A percentile compares a stretch with the other conserved stretches of the same genome.
These are phyloP conservation scores for Sylvilagus bachmani DNA, from an alignment of 2,113 vertebrate species.

Conservation along the genomic window DNA sequence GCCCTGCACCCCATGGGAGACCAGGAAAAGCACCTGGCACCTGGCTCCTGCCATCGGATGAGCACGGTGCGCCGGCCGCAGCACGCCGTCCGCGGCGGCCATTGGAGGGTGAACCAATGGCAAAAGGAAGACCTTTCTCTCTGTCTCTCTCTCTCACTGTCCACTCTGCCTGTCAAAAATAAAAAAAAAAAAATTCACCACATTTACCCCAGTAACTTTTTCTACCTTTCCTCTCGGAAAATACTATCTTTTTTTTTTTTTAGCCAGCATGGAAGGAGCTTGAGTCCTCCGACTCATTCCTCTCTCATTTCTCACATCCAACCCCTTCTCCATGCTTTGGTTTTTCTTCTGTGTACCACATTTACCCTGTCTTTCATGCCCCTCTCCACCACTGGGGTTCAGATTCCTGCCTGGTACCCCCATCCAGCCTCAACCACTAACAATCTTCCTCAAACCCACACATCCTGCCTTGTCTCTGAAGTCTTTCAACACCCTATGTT, in stretches of 20 bases:
- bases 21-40: too few species aligned
- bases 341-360: too few species aligned
- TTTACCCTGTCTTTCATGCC: neutral
- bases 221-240: neutral
- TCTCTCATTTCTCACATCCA: neutral
- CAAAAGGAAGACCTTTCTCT: too few species aligned
- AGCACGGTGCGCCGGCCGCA: too few species aligned
- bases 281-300: neutral
- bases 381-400: accelerated
- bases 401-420: neutral
- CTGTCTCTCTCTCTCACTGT: too few species aligned
- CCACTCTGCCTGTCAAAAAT: too few species aligned
- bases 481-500: neutral
- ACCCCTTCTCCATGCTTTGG: neutral
- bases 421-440: neutral
- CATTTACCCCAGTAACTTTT: neutral
- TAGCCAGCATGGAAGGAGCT: neutral
- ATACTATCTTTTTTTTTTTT: neutral
- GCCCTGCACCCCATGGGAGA: too few species aligned
- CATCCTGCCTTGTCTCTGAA: neutral
- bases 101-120: too few species aligned
- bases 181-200: neutral
- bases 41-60: too few species aligned
- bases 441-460: neutral
- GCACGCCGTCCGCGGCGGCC: too few species aligned